These are phyloP conservation scores for Elephas maximus DNA, from an alignment of 2,113 vertebrate genomes.

Conservation along the genomic window DNA sequence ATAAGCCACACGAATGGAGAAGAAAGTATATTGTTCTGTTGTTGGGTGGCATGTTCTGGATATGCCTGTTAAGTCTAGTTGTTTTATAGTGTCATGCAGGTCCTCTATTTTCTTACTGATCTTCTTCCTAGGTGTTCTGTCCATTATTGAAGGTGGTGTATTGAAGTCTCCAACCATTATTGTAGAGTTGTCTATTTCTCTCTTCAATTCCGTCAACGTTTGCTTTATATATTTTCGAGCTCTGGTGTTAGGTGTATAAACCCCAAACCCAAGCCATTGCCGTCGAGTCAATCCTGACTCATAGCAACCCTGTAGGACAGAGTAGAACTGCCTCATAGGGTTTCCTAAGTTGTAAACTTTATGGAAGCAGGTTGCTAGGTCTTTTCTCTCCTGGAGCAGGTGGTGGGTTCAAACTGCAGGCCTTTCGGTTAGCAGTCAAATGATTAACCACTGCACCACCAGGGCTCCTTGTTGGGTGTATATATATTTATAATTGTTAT, in stretches of 20 bases:
- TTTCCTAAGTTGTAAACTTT: not conserved
- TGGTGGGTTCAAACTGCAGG: not conserved
- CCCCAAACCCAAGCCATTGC: too few species aligned
- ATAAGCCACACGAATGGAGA: not conserved
- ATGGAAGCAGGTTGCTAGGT: not conserved
- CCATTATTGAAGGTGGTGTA: not conserved
- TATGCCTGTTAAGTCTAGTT: not conserved
- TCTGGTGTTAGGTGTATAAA: not conserved
- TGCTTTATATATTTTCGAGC: not conserved
- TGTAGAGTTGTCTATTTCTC: not conserved
- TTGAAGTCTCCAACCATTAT: not conserved
- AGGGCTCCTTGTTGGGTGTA: too few species aligned
- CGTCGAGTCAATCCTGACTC: too few species aligned
- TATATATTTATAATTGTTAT: not conserved
- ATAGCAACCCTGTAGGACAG: too few species aligned
- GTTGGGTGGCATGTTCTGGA: not conserved
- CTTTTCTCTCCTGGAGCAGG: not conserved
- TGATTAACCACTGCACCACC: too few species aligned
- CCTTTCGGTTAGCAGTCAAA: not conserved
- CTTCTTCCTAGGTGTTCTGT: not conserved
- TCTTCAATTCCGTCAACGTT: not conserved
- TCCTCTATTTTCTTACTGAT: not conserved
- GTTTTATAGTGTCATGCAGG: not conserved
- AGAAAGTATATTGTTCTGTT: not conserved
- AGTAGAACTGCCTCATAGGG: too few species aligned